Evolutionary conservation across 2,113 vertebrate species (phyloP).

Genomic region (Elaphurus davidianus): DNA sequence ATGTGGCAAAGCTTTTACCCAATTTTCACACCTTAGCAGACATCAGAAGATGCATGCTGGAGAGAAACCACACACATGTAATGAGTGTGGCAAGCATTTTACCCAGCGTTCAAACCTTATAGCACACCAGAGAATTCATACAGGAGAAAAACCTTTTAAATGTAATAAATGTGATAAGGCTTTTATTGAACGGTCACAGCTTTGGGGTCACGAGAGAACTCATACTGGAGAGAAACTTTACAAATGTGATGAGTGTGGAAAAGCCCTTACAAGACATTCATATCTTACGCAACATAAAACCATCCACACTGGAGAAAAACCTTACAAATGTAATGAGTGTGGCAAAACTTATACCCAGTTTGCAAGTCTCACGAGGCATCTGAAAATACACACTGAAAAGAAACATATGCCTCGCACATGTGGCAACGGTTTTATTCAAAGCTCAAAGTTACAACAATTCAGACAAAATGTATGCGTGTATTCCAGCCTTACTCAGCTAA

Average conservation of each 20-base stretch:
- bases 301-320: neutral
- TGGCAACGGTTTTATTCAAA: neutral
- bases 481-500: neutral
- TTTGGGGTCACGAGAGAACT: neutral
- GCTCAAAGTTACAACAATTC: neutral
- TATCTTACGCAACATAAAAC: neutral
- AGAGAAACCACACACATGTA: neutral
- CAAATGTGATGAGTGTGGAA: neutral
- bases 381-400: neutral
- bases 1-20: constrained; percentile 42
- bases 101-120: neutral
- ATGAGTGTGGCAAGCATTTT: neutral
- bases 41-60: neutral
- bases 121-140: neutral
- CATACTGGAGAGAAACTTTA: neutral
- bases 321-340: neutral
- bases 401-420: neutral
- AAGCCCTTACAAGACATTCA: neutral
- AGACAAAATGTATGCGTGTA: neutral
- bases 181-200: neutral
- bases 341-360: neutral
- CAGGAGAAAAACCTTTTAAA: neutral
- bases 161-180: neutral
- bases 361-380: neutral
- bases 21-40: neutral